Base-by-base conservation (phyloP, 2,113 vertebrate genomes). In the Indicator maculatus region DNA sequence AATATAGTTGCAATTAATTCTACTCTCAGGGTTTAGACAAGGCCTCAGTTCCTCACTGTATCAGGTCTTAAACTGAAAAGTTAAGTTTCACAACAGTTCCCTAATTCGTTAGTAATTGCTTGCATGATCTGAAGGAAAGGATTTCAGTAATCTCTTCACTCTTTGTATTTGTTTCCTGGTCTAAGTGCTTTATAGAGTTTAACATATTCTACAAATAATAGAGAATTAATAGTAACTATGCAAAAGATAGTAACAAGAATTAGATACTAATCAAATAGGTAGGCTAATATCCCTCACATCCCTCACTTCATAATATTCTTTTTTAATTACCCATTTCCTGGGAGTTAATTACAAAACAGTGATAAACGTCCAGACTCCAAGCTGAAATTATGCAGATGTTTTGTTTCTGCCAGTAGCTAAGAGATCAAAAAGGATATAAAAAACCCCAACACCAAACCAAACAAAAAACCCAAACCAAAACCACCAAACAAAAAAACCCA, bases 361-460 rank as follows among this genome's bases (percentile, higher is more conserved):
- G 33, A 96, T 71, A 89, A 64, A 47, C 24, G 73, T 88, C 39
- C 60, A 91, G 75, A 74, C 5, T 15, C 4, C 16, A 31, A 31
- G 19, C 12, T 91, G 83, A 93, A 94, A 38, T 71, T 86, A 73
- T 1, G 7, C 76, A 90, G 60, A 73, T 86, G 56, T 47, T 90
- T 86, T 88, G 8, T 59, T 94, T 80, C 65, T 71, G 65, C 20
- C 80, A 88, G 92, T 80, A 80, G 26, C 28, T 90, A 66, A 60
- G 33, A 95, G 83, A 95, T 94, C 77, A 94, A 92, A 90, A 90
- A 93, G 75, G 13, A 74, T 75, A 74, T 47, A 78, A 94, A 53
- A 8, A 88, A 41, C 7, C 36, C 39, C n/a, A n/a, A n/a, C n/a
- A n/a, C n/a, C 59, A 19, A 63, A 86, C 74, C 67, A 58, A 31